Evolutionary conservation across 2,888 invertebrate genomes (phyloP).

Genomic region (Oscheius myriophilus): DNA sequence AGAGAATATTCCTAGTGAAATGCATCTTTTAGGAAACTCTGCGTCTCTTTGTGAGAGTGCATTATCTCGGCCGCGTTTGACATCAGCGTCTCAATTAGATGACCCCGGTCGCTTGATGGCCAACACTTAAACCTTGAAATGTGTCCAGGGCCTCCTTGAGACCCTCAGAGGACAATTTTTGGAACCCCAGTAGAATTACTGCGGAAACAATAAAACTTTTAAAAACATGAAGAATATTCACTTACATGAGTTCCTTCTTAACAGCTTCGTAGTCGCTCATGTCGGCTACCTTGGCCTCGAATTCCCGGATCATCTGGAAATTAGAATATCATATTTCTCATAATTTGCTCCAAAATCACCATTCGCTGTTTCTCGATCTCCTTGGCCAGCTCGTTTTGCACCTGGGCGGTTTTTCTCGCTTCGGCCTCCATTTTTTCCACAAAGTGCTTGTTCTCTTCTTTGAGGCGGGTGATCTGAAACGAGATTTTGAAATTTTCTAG

Average conservation of each 20-base stretch:
- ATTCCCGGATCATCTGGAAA: conserved; percentile 5
- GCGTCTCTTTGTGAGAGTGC: no score
- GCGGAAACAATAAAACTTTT: no score
- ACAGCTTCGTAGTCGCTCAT: conserved; percentile 86
- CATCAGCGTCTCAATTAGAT: no score
- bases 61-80: no score
- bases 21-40: no score
- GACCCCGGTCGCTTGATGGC: no score
- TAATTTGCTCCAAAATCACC: neutral
- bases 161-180: no score
- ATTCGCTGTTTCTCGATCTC: conserved; percentile 21
- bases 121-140: no score
- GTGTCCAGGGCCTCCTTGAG: no score
- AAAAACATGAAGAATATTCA: no score
- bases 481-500: neutral
- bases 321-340: neutral
- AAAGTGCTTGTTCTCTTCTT: conserved; percentile 34
- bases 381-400: conserved; percentile 74
- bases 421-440: conserved; percentile 24
- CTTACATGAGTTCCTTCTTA: conserved; percentile 82
- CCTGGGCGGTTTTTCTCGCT: conserved; percentile 81
- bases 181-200: no score
- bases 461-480: conserved; percentile 74
- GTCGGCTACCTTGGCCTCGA: conserved; percentile 26
- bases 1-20: no score